These are phyloP conservation scores for Taenioides sp. DNA, from an alignment of 2,797 vertebrate species.

Conservation along the genomic window DNA sequence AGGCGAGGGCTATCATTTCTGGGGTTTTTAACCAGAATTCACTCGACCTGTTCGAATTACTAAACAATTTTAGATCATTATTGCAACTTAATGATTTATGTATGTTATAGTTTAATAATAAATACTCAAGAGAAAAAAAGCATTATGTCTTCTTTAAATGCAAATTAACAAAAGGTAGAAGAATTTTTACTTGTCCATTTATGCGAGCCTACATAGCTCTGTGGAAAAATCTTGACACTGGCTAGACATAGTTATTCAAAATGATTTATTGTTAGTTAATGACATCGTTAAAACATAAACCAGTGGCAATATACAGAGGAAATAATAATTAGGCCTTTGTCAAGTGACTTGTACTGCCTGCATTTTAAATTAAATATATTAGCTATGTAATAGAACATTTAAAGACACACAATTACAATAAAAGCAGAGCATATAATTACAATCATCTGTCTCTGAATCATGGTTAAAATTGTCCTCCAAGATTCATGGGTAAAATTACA, in stretches of 20 bases:
- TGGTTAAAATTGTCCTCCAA: constrained; percentile 44
- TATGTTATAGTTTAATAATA: no score
- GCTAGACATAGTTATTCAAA: constrained; percentile 26
- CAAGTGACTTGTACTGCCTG: constrained; percentile 45
- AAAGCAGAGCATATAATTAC: constrained; percentile 69
- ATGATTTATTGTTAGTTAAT: constrained; percentile 69
- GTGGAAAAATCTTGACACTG: not conserved
- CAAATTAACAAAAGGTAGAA: no score
- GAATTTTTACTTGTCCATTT: no score
- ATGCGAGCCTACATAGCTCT: not conserved
- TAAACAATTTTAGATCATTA: no score
- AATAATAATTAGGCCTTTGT: constrained; percentile 15
- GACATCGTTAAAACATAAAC: constrained; percentile 48
- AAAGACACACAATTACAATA: constrained; percentile 59
- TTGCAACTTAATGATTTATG: no score
- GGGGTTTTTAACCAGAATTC: no score
- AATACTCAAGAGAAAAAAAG: no score
- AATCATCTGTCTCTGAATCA: constrained; percentile 66
- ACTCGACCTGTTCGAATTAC: no score
- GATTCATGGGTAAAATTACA: constrained; percentile 29
- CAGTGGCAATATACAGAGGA: constrained; percentile 49
- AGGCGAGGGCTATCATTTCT: no score
- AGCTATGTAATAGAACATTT: constrained; percentile 60
- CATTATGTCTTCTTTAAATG: no score
- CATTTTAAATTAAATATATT: constrained; percentile 72